Evolutionary conservation across 2,113 vertebrate genomes (phyloP).

Genomic region (Tragelaphus buxtoni): DNA sequence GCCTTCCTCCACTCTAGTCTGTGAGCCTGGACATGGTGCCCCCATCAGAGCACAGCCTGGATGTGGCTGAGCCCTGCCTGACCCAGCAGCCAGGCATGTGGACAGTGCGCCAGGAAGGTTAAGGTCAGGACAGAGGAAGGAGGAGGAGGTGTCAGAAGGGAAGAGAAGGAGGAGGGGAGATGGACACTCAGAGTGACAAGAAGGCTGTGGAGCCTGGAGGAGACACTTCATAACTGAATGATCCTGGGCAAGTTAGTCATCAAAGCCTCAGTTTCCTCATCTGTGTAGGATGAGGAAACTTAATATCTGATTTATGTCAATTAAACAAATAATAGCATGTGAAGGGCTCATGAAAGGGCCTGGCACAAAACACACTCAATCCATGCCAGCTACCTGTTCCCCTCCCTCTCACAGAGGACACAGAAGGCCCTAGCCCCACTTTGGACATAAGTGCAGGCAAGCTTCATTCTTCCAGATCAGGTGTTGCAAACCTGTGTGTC

Average conservation of each 20-base stretch:
- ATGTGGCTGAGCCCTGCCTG: background rate
- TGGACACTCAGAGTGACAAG: background rate
- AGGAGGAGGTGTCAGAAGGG: background rate
- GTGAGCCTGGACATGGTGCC: background rate
- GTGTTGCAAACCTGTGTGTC: background rate
- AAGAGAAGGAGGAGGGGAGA: background rate
- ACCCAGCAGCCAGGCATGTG: background rate
- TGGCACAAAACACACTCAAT: background rate
- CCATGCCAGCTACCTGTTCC: rapidly evolving
- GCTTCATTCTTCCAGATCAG: background rate
- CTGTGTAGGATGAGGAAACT: background rate
- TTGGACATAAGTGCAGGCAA: background rate
- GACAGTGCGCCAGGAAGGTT: background rate
- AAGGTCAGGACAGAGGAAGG: background rate
- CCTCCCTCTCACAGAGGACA: background rate
- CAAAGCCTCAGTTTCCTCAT: background rate
- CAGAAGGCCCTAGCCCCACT: background rate
- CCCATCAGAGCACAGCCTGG: background rate
- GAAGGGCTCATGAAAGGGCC: background rate
- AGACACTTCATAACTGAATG: background rate
- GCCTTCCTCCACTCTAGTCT: background rate
- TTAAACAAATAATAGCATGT: background rate
- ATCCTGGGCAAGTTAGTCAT: background rate
- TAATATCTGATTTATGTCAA: background rate
- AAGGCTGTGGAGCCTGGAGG: background rate